A percentile compares a stretch with the other conserved stretches of the same genome.
Evolutionary conservation across 1,140 invertebrate species (phyloP).

Genomic region (Sweltsa coloradensis): DNA sequence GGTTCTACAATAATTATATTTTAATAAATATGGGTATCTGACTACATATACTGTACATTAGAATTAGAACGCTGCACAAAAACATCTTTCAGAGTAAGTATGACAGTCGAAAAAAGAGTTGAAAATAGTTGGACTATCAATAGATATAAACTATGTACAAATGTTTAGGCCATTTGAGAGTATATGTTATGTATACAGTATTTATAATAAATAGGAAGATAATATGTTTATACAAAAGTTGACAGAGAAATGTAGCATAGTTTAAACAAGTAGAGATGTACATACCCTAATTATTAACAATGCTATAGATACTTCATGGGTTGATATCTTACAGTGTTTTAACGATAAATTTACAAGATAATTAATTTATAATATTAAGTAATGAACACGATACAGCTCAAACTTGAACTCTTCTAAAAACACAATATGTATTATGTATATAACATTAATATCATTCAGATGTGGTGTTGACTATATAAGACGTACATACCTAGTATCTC

Average conservation of each 20-base stretch:
- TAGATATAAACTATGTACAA: slow-evolving; percentile 11
- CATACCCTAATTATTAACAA: no score
- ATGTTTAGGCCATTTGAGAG: slow-evolving; percentile 8
- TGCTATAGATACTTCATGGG: background rate
- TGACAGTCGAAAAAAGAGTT: slow-evolving; percentile 2
- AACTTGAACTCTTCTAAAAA: no score
- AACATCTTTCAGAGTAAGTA: slow-evolving; percentile 7
- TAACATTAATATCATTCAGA: no score
- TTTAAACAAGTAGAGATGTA: no score
- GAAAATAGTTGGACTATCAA: slow-evolving; percentile 5
- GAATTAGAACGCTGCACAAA: slow-evolving; percentile 10
- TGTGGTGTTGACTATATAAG: no score
- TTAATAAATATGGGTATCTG: background rate
- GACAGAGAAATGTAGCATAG: no score
- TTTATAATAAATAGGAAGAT: slow-evolving; percentile 6
- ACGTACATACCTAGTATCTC: no score
- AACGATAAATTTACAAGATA: background rate
- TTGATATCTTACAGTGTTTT: background rate
- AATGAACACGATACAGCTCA: background rate
- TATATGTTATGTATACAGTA: slow-evolving; percentile 1
- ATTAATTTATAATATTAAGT: background rate
- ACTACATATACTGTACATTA: slow-evolving; percentile 10
- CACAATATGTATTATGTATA: no score
- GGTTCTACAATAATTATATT: no score
- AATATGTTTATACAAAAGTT: background rate